These are phyloP conservation scores for Chymomyza fuscimana DNA, from an alignment of 2,888 invertebrate genomes.

Conservation along the genomic window DNA sequence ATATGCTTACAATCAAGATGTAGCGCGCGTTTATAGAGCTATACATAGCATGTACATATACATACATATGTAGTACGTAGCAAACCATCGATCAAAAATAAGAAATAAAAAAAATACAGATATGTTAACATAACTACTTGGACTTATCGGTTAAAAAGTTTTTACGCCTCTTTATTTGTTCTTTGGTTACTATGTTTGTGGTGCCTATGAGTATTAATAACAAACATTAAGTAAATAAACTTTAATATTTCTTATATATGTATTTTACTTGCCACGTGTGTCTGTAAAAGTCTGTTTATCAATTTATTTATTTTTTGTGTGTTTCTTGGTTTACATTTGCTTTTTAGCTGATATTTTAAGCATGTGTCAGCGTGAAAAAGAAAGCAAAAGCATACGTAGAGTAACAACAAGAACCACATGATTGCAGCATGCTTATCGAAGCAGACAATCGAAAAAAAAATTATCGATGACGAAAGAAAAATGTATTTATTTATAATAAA, in stretches of 20 bases:
- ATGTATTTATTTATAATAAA: neutral
- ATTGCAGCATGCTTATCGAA: slow-evolving; percentile 49
- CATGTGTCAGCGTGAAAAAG: slow-evolving; percentile 52
- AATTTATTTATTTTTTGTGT: slow-evolving; percentile 15
- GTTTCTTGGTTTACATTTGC: slow-evolving; percentile 2
- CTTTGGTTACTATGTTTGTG: slow-evolving; percentile 19
- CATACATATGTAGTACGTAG: slow-evolving; percentile 45
- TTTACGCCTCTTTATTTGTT: slow-evolving; percentile 57
- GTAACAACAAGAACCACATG: slow-evolving; percentile 20
- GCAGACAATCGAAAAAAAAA: slow-evolving; percentile 37
- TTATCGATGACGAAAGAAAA: slow-evolving; percentile 56
- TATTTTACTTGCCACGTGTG: neutral
- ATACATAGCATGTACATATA: too few species aligned
- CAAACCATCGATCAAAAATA: slow-evolving; percentile 62
- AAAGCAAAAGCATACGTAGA: slow-evolving; percentile 50
- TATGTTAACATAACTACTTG: slow-evolving; percentile 56
- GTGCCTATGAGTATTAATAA: slow-evolving; percentile 40
- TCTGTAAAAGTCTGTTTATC: slow-evolving; percentile 28
- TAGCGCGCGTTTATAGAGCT: neutral
- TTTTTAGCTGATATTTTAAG: slow-evolving; percentile 37
- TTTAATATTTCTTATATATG: slow-evolving; percentile 36
- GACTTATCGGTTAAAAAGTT: slow-evolving; percentile 64
- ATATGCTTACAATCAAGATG: neutral
- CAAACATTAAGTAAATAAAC: slow-evolving; percentile 51
- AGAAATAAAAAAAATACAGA: slow-evolving; percentile 21